phyloP scores from a whole-genome alignment of 2,888 invertebrate genomes.

The Polyommatus icarus region DNA sequence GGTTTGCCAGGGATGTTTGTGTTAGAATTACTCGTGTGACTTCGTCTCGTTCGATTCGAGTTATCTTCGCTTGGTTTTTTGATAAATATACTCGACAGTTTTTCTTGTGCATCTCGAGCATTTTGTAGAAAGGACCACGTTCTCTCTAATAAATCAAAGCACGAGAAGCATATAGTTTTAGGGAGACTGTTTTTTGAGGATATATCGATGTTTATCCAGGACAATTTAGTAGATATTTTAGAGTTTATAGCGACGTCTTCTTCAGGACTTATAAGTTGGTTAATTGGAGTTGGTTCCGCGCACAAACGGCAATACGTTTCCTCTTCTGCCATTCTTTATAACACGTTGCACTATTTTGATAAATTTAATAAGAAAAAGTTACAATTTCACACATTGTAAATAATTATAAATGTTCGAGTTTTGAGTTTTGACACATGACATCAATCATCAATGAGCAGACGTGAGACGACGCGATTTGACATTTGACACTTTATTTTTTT shows the following conservation, averaged over 20 bases:
- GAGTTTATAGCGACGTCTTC: slow-evolving; percentile 63
- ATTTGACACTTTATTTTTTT: not conserved
- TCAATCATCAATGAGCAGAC: not conserved
- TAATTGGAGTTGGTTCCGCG: slow-evolving; percentile 63
- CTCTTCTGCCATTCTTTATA: slow-evolving; percentile 48
- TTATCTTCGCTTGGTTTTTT: slow-evolving; percentile 42
- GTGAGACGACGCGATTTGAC: not conserved
- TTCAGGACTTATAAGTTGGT: slow-evolving; percentile 59
- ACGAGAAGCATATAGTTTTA: slow-evolving; percentile 67
- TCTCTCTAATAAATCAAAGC: slow-evolving; percentile 68
- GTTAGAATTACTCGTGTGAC: slow-evolving; percentile 33
- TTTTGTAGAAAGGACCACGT: slow-evolving; percentile 68
- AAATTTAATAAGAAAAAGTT: not conserved
- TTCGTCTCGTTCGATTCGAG: slow-evolving; percentile 31
- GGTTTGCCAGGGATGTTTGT: slow-evolving; percentile 53
- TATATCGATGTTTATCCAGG: slow-evolving; percentile 70
- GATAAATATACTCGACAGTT: slow-evolving; percentile 54
- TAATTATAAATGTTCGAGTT: not conserved
- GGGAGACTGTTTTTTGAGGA: slow-evolving; percentile 55
- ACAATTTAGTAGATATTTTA: slow-evolving; percentile 64
- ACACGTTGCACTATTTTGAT: not conserved
- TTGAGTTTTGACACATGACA: not conserved
- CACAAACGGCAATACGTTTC: slow-evolving; percentile 68
- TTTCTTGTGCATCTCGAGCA: slow-evolving; percentile 62
- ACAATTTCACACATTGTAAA: not conserved